Evolutionary conservation across 2,113 vertebrate genomes (phyloP), one percentile per base, ranked within the genome.

Genomic region (Psophia crepitans): DNA sequence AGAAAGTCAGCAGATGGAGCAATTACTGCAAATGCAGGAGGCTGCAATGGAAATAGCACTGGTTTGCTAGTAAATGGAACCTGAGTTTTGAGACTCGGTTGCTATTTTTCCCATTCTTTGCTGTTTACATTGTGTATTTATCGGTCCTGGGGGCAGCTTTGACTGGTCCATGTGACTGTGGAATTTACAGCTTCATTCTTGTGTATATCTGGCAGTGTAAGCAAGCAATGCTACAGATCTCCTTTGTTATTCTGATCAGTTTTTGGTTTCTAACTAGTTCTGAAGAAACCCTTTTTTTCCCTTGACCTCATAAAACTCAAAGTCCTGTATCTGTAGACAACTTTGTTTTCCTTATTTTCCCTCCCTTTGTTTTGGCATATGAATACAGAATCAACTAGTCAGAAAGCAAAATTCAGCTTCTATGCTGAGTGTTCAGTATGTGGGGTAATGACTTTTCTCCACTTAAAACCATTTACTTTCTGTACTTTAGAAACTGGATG

Each of bases 111-210:
- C 46, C 3, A 5, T 86, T 84, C 21, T 86, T 68, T 76, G 30
- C 70, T 77, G 5, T 89, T 83, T 91, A 61, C 51, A 14, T 57
- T 73, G 56, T 41, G 14, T 80, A 8, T 89, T 83, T 85, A 32
- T 83, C 4, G 1, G 22, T 80, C 48, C 44, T 69, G 43, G 22
- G 30, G 54, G 60, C 71, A 93, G 78, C 51, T 91, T 76, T 90
- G 84, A 80, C 75, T 70, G 41, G 28, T 86, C 32, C 71, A 74
- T 28, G 16, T 86, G 66, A 32, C 68, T 58, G 26, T 80, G 89
- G 79, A 90, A 88, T 93, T 86, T 93, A 74, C 23, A 77, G 54
- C 68, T 96, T 74, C 33, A 58, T 90, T 92, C 18, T 95, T 89
- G 35, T 77, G 7, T 69, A 3, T 65, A 23, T 73, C 54, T 76